These are phyloP conservation scores for Agapornis canus DNA, from an alignment of 2,797 vertebrate genomes.

Conservation along the genomic window DNA sequence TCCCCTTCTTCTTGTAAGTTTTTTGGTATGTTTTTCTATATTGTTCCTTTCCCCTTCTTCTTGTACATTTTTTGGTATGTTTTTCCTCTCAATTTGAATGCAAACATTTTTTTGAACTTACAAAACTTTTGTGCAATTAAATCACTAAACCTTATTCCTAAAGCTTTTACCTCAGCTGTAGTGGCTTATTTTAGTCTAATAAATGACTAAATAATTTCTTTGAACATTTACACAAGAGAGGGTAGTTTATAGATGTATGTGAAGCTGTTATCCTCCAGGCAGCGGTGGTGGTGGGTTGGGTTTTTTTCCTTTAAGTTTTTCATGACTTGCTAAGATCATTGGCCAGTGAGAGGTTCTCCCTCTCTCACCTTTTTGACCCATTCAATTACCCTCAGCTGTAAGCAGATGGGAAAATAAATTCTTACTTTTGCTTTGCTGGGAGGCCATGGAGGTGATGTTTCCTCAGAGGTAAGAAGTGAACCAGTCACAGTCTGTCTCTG, in stretches of 20 bases:
- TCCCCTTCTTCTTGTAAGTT: too few species aligned
- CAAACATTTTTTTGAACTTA: not conserved
- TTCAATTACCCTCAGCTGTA: not conserved
- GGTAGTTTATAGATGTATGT: not conserved
- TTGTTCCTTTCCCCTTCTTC: not conserved
- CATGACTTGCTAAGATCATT: not conserved
- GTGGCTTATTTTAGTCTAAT: not conserved
- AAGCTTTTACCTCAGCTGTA: not conserved
- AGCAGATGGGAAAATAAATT: rapidly evolving
- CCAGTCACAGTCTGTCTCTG: not conserved
- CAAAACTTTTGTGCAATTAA: not conserved
- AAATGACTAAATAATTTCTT: not conserved
- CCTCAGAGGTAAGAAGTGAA: not conserved
- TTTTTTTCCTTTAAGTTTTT: not conserved
- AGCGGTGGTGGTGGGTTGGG: rapidly evolving
- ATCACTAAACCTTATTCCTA: not conserved
- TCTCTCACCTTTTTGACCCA: not conserved
- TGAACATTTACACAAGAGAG: not conserved
- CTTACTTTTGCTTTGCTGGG: not conserved
- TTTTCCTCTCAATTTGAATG: not conserved
- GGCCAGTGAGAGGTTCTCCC: not conserved
- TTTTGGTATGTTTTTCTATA: too few species aligned
- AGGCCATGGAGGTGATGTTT: not conserved
- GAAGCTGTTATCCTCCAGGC: not conserved
- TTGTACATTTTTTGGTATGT: not conserved